These are phyloP conservation scores for Scophthalmus maximus DNA, from an alignment of 2,113 vertebrate species.

Conservation along the genomic window DNA sequence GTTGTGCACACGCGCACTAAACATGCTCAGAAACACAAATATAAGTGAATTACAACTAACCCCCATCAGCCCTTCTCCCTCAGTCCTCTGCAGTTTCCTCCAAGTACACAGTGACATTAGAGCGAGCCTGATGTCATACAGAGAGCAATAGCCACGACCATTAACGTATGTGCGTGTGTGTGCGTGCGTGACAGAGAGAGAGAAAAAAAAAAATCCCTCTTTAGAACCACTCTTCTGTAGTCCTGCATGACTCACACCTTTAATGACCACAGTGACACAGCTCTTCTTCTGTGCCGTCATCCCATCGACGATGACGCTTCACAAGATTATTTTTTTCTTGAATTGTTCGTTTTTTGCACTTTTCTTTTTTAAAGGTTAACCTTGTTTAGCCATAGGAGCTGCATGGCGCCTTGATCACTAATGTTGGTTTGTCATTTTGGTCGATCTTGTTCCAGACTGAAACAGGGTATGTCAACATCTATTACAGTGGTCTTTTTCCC, in stretches of 20 bases:
- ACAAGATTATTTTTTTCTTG: too few relatives aligned
- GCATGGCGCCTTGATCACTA: background rate
- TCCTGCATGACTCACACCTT: slow-evolving; percentile 63
- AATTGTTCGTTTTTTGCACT: too few relatives aligned
- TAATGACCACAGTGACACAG: slow-evolving; percentile 47
- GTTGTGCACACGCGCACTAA: background rate
- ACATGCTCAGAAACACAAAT: slow-evolving; percentile 9
- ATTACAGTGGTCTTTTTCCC: background rate
- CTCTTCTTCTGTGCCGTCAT: too few relatives aligned
- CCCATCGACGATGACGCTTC: too few relatives aligned
- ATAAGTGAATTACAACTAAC: slow-evolving; percentile 4
- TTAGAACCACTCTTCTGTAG: slow-evolving; percentile 14
- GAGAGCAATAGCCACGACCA: slow-evolving; percentile 15
- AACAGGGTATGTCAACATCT: background rate
- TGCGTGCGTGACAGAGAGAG: too few relatives aligned
- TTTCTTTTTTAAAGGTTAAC: too few relatives aligned
- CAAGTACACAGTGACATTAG: slow-evolving; percentile 26
- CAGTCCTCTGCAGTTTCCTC: slow-evolving; percentile 27
- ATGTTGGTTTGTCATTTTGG: background rate
- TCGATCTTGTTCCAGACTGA: background rate
- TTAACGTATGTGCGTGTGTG: background rate
- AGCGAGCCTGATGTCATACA: slow-evolving; percentile 23
- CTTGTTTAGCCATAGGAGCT: too few relatives aligned
- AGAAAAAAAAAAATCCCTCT: background rate
- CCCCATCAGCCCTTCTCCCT: background rate